phyloP scores from a whole-genome alignment of 64 coral and sea anemone species.

The Anthopleura sola region DNA sequence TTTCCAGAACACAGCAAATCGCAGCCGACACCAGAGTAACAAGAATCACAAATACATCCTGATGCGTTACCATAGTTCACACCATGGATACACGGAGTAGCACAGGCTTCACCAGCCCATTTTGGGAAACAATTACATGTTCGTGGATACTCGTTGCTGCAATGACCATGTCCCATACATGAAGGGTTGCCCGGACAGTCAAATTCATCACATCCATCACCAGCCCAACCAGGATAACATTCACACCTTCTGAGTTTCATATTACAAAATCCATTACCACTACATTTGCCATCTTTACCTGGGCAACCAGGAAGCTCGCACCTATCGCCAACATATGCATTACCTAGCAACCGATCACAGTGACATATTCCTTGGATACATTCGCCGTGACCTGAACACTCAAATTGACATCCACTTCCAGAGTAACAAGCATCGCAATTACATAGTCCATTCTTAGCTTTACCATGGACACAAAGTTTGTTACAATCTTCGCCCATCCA shows the following conservation, averaged over 20 bases:
- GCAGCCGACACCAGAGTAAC: slow-evolving; percentile 83
- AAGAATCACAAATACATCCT: slow-evolving; percentile 80
- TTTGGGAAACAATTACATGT: slow-evolving; percentile 45
- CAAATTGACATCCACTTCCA: slow-evolving; percentile 60
- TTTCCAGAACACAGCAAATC: slow-evolving; percentile 60
- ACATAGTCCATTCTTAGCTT: slow-evolving; percentile 51
- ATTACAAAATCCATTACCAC: slow-evolving; percentile 81
- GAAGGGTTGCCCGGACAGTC: slow-evolving; percentile 77
- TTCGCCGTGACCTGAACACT: slow-evolving; percentile 77
- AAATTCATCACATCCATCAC: slow-evolving; percentile 56
- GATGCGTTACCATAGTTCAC: slow-evolving; percentile 85
- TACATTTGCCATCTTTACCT: slow-evolving; percentile 69
- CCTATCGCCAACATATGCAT: slow-evolving; percentile 54
- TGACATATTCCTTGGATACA: slow-evolving; percentile 67
- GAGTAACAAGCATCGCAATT: slow-evolving; percentile 69
- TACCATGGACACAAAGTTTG: slow-evolving; percentile 71
- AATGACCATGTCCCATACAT: slow-evolving; percentile 69
- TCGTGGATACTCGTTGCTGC: slow-evolving; percentile 50
- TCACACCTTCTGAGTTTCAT: slow-evolving; percentile 41
- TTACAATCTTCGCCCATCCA: slow-evolving; percentile 95
- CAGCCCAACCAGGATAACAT: slow-evolving; percentile 81
- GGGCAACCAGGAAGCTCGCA: slow-evolving; percentile 88
- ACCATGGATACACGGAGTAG: slow-evolving; percentile 78
- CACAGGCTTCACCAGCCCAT: slow-evolving; percentile 81
- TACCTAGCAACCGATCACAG: slow-evolving; percentile 45